Evolutionary conservation across 2,888 invertebrate genomes (phyloP).

Genomic region (Gortyna flavago): DNA sequence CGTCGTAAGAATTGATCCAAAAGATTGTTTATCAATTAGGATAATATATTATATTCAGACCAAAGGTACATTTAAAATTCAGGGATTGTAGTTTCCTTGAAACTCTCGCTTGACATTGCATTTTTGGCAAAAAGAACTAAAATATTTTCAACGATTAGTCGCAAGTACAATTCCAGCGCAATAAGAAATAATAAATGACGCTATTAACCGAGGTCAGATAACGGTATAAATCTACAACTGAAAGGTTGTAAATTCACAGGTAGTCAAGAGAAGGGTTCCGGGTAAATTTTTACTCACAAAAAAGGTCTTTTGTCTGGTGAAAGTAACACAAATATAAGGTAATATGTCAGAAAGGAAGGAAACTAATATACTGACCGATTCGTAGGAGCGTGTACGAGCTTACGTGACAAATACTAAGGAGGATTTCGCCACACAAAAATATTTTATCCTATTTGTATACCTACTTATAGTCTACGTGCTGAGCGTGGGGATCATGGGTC

Average conservation of each 20-base stretch:
- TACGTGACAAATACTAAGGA: background rate
- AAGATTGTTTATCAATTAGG: too few species aligned
- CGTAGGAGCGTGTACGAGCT: background rate
- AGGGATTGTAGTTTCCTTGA: background rate
- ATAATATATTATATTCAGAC: too few species aligned
- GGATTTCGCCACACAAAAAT: background rate
- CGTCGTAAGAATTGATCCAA: too few species aligned
- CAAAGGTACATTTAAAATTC: background rate
- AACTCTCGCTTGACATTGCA: background rate
- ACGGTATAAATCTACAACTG: conserved; percentile 20
- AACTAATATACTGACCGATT: background rate
- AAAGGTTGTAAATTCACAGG: conserved; percentile 36
- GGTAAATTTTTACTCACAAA: conserved; percentile 29
- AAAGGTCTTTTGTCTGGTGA: conserved; percentile 18
- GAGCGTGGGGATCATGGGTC: background rate
- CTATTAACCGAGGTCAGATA: conserved; percentile 46
- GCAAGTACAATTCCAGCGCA: conserved; percentile 15
- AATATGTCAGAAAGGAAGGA: background rate
- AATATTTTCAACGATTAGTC: conserved; percentile 32
- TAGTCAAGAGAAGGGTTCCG: conserved; percentile 58
- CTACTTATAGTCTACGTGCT: background rate
- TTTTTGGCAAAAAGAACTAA: background rate
- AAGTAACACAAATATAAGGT: background rate
- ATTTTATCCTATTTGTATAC: background rate
- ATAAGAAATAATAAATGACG: conserved; percentile 24